Evolutionary conservation across 1,140 invertebrate genomes (phyloP).

Genomic region (Zaprionus kolodkinae): DNA sequence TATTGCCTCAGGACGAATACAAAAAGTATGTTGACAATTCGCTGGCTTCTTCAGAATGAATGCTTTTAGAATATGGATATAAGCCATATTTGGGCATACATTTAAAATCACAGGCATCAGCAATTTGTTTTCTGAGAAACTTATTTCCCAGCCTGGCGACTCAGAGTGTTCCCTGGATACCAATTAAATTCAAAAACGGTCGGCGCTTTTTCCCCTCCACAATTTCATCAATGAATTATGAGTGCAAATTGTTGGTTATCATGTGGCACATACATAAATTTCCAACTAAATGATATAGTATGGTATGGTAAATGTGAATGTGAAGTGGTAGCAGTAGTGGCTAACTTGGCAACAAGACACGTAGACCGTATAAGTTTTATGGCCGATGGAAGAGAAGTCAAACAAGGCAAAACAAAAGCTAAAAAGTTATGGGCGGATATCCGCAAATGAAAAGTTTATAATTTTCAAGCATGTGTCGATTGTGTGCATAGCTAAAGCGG

Average conservation of each 20-base stretch:
- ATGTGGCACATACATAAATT: constrained; percentile 63
- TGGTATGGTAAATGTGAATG: not conserved
- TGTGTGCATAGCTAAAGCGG: constrained; percentile 47
- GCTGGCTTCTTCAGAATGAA: not conserved
- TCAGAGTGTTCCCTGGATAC: constrained; percentile 29
- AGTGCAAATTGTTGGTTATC: constrained; percentile 66
- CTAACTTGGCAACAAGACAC: not conserved
- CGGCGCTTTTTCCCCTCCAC: constrained; percentile 49
- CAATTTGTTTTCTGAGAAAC: not conserved
- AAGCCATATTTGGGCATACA: not conserved
- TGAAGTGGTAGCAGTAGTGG: not conserved
- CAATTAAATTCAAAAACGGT: constrained; percentile 62
- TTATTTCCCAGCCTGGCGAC: not conserved
- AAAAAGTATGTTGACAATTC: constrained; percentile 1
- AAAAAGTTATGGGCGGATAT: constrained; percentile 46
- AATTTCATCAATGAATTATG: constrained; percentile 77
- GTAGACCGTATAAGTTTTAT: not conserved
- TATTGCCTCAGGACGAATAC: constrained; percentile 9
- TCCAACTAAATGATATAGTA: constrained; percentile 61
- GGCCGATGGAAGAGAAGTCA: constrained; percentile 15
- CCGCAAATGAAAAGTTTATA: constrained; percentile 64
- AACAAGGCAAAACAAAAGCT: constrained; percentile 19
- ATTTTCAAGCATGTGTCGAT: constrained; percentile 69
- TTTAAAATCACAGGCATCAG: not conserved
- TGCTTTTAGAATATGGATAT: not conserved